Evolutionary conservation across 2,888 invertebrate genomes (phyloP).

Genomic region (Ametastegia equiseti): DNA sequence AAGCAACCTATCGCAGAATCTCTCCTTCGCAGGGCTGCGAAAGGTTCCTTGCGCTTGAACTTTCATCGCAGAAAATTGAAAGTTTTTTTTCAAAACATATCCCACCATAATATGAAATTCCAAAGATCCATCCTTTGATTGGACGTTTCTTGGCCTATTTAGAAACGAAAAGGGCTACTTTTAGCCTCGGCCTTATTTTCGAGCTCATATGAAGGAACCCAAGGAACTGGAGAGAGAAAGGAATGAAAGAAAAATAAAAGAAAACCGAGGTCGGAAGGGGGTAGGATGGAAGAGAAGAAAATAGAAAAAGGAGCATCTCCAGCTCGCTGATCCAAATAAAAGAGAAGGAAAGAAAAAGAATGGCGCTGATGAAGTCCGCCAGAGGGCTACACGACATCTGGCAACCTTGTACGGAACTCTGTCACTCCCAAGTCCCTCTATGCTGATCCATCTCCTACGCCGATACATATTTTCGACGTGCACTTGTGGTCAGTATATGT

Average conservation of each 20-base stretch:
- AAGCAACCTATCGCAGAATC: too few species aligned
- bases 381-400: background rate
- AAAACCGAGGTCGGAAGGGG: background rate
- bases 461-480: background rate
- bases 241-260: background rate
- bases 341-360: background rate
- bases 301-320: background rate
- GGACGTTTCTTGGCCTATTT: too few species aligned
- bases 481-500: background rate
- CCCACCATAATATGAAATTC: too few species aligned
- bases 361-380: background rate
- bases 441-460: background rate
- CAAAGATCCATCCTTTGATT: too few species aligned
- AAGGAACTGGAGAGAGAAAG: background rate
- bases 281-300: background rate
- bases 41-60: too few species aligned
- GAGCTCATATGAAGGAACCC: background rate
- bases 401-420: slow-evolving; percentile 31
- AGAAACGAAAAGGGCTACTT: too few species aligned
- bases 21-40: too few species aligned
- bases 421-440: slow-evolving; percentile 2
- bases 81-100: too few species aligned
- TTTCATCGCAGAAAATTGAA: too few species aligned
- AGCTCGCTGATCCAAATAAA: background rate
- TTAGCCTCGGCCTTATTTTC: background rate